These are phyloP conservation scores for Thera obeliscata DNA, from an alignment of 2,888 invertebrate genomes.

Conservation along the genomic window DNA sequence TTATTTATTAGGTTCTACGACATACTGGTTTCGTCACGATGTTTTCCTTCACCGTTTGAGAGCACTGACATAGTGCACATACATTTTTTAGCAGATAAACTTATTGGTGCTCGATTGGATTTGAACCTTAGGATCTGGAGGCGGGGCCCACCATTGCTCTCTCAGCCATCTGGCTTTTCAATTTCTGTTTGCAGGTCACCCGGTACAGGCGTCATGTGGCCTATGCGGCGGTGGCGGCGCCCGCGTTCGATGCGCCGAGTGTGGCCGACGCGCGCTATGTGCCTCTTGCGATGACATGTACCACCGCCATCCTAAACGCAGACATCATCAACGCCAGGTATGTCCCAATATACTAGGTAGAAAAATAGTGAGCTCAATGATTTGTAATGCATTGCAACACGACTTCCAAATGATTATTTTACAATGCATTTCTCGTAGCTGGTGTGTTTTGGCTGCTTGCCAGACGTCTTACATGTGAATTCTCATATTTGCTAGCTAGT, in stretches of 20 bases:
- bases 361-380: neutral
- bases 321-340: conserved; percentile 91
- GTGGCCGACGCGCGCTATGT: conserved; percentile 93
- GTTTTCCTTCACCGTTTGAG: too few species aligned
- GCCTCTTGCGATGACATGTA: conserved; percentile 97
- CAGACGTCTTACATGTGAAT: conserved; percentile 28
- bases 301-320: conserved; percentile 95
- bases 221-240: conserved; percentile 93
- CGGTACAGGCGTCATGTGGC: conserved; percentile 87
- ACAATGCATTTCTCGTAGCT: conserved; percentile 32
- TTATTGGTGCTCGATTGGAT: too few species aligned
- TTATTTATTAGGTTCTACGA: too few species aligned
- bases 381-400: conserved; percentile 24
- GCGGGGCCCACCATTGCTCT: too few species aligned
- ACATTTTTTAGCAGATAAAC: too few species aligned
- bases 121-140: too few species aligned
- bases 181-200: conserved; percentile 72
- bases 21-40: too few species aligned
- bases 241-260: conserved; percentile 92
- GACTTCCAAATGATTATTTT: conserved; percentile 21
- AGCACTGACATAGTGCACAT: too few species aligned
- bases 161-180: neutral
- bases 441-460: conserved; percentile 32
- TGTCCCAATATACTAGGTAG: neutral
- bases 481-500: conserved; percentile 16